These are phyloP conservation scores for Proisotoma minuta DNA, from an alignment of 2,888 invertebrate genomes.

Conservation along the genomic window DNA sequence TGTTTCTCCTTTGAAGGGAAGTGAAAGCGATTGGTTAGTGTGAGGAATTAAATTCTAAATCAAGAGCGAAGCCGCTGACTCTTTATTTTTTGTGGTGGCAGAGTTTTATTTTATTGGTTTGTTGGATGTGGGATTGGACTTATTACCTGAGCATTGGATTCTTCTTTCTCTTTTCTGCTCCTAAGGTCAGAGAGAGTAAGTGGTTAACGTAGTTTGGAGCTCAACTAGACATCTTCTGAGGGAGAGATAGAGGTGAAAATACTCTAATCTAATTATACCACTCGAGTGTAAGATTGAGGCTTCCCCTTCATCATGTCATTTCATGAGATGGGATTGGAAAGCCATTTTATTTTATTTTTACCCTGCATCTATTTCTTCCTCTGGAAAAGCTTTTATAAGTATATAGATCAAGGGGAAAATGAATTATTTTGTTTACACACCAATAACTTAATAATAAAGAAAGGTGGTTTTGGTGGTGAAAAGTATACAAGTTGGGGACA, in stretches of 20 bases:
- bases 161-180: background rate
- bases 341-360: background rate
- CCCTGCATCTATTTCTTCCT: background rate
- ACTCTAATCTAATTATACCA: constrained; percentile 34
- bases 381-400: background rate
- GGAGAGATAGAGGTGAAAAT: constrained; percentile 30
- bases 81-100: background rate
- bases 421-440: too few relatives aligned
- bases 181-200: constrained; percentile 2
- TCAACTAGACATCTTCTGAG: constrained; percentile 5
- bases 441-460: too few relatives aligned
- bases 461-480: too few relatives aligned
- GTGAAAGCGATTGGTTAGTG: too few relatives aligned
- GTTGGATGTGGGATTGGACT: background rate
- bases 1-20: too few relatives aligned
- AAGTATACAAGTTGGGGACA: too few relatives aligned
- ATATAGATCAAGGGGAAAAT: too few relatives aligned
- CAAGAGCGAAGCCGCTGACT: background rate
- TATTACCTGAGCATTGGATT: background rate
- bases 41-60: constrained; percentile 3
- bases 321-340: too few relatives aligned
- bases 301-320: background rate
- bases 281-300: constrained; percentile 28
- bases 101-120: constrained; percentile 4
- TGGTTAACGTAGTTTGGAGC: background rate